Evolutionary conservation across 2,797 vertebrate genomes (phyloP).

Genomic region (Mastacembelus armatus): DNA sequence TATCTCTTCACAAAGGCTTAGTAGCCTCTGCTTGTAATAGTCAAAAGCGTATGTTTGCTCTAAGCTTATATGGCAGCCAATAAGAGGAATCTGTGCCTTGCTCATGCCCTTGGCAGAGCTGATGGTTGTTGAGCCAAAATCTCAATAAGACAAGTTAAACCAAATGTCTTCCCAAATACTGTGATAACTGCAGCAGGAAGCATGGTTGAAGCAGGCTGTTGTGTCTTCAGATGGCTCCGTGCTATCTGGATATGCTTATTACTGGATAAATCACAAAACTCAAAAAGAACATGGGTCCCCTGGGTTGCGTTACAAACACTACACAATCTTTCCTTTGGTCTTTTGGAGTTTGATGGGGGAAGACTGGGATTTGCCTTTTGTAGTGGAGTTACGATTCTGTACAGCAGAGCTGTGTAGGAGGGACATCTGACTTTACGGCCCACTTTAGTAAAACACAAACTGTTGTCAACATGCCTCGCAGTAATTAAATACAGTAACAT

Average conservation of each 20-base stretch:
- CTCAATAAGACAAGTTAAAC: background rate
- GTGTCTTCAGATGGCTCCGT: constrained; percentile 3
- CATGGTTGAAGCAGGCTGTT: constrained; percentile 6
- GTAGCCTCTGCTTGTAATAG: background rate
- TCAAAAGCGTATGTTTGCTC: background rate
- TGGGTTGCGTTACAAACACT: background rate
- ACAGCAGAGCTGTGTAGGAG: constrained; percentile 26
- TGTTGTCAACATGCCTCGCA: constrained; percentile 15
- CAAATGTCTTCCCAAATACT: background rate
- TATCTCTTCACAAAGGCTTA: background rate
- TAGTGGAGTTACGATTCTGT: background rate
- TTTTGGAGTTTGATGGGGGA: background rate
- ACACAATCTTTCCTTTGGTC: background rate
- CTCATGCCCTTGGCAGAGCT: constrained; percentile 14
- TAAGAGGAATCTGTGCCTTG: background rate
- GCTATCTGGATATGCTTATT: background rate
- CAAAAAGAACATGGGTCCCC: constrained; percentile 8
- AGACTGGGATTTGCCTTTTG: constrained; percentile 13
- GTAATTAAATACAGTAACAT: background rate
- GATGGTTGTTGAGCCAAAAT: background rate
- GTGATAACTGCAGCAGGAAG: background rate
- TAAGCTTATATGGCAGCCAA: background rate
- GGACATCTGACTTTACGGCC: constrained; percentile 24
- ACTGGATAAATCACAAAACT: constrained; percentile 11
- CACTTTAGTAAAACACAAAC: constrained; percentile 27